phyloP scores from a whole-genome alignment of 2,113 vertebrate species.

The Muscicapa adusta region DNA sequence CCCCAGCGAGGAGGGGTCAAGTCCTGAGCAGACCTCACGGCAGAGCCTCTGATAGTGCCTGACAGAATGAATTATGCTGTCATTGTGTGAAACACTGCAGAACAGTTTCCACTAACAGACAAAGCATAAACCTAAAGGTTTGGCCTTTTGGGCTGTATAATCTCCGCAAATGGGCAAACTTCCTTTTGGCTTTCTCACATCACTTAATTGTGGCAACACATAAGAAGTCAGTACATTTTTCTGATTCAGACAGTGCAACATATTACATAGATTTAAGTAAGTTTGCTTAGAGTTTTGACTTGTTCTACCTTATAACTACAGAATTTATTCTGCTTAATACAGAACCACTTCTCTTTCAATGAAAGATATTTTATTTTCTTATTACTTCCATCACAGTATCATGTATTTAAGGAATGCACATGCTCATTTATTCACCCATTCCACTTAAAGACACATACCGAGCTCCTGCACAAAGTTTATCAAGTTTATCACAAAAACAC shows the following conservation, averaged over 20 bases:
- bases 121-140: not conserved
- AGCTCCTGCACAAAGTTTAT: not conserved
- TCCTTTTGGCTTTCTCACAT: not conserved
- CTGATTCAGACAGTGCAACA: not conserved
- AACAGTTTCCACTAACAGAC: not conserved
- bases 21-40: not conserved
- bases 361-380: not conserved
- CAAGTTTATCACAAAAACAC: not conserved
- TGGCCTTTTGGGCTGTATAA: not conserved
- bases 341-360: not conserved
- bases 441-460: not conserved
- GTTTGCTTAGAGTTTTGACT: not conserved
- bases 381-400: not conserved
- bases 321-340: not conserved
- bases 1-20: accelerated
- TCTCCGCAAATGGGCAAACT: not conserved
- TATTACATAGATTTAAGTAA: not conserved
- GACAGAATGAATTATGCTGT: not conserved
- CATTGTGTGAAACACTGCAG: not conserved
- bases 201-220: not conserved
- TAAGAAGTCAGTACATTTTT: not conserved
- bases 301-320: not conserved
- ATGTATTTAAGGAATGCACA: not conserved
- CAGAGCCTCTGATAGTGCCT: not conserved
- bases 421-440: not conserved